Base-by-base conservation (phyloP, 92 coral and sea anemone species). In the Blastomussa wellsi region DNA sequence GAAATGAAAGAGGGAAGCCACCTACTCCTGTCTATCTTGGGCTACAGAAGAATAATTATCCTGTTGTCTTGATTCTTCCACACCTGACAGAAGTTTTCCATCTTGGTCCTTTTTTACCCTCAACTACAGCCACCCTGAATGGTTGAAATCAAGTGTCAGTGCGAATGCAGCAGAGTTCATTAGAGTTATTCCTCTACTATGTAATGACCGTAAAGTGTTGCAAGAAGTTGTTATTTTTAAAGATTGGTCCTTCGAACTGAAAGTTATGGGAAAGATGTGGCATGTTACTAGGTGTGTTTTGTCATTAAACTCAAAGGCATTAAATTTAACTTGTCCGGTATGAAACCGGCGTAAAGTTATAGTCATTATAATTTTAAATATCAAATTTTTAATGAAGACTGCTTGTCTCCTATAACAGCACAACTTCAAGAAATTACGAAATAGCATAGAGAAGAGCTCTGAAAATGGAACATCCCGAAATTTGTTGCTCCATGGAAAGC, bases 401-500 rank as follows among this genome's bases (percentile, higher is more conserved):
- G 1, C 59, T 52, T 52, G 59, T 57, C 24, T 60, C 71, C 29
- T 70, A n/a, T 41, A 44, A 26, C 37, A 84, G 89, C 92, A 89
- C 76, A 88, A 88, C 82, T 49, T 89, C 37, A 84, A 89, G 84
- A 84, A 89, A 77, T 57, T 84, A 85, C 59, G 59, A 15, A 52
- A 52, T 76, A 89, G 85, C 72, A 65, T 84, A 22, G 77, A 76
- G 42, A 89, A 89, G 74, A 89, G 92, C 73, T 72, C 37, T 20
- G 51, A 44, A 24, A 72, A 57, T 79, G 92, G 89, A 16, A 85
- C 72, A 52, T 72, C 86, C 65, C 74, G 66, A 41, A 75, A 79
- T 14, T 68, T 74, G 42, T 36, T 77, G 37, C 35, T 20, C 31
- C 67, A 62, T 38, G 80, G 66, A 32, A 37, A 82, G 77, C 80